Percentiles rank a stretch among this genome's conserved stretches.
phyloP scores from a whole-genome alignment of 2,888 invertebrate species.

The Mechanitis mazaeus region DNA sequence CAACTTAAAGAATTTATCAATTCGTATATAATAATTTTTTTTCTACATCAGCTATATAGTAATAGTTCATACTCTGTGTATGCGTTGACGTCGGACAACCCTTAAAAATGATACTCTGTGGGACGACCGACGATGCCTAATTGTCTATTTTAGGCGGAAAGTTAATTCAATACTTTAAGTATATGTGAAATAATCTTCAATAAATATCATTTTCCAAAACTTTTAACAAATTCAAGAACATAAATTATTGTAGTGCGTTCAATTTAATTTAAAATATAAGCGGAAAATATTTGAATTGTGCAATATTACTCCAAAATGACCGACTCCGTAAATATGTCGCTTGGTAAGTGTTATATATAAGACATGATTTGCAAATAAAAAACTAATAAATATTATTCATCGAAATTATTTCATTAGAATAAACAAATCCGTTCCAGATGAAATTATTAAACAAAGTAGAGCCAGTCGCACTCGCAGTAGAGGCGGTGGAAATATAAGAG shows the following conservation, averaged over 20 bases:
- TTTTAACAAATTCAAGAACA: no score
- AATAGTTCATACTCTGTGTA: background rate
- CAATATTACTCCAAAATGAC: slow-evolving; percentile 42
- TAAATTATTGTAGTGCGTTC: no score
- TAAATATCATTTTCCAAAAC: background rate
- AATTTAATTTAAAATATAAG: background rate
- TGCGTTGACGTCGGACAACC: background rate
- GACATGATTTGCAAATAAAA: slow-evolving; percentile 5
- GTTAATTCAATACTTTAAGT: slow-evolving; percentile 1
- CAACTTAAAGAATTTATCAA: background rate
- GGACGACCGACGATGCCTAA: background rate
- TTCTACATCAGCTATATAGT: no score
- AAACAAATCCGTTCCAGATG: slow-evolving; percentile 43
- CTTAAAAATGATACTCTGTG: no score
- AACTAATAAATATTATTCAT: background rate
- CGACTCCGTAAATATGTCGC: slow-evolving; percentile 65
- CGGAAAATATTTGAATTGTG: background rate
- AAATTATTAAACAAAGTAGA: slow-evolving; percentile 62
- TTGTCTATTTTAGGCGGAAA: slow-evolving; percentile 19
- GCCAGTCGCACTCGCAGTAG: slow-evolving; percentile 56
- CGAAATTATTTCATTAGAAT: background rate
- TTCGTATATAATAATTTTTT: background rate
- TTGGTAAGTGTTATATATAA: slow-evolving; percentile 47
- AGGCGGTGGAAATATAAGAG: slow-evolving; percentile 41
- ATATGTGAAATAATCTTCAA: background rate